These are phyloP conservation scores for Mechanitis messenoides DNA, from an alignment of 2,888 invertebrate species.

Conservation along the genomic window DNA sequence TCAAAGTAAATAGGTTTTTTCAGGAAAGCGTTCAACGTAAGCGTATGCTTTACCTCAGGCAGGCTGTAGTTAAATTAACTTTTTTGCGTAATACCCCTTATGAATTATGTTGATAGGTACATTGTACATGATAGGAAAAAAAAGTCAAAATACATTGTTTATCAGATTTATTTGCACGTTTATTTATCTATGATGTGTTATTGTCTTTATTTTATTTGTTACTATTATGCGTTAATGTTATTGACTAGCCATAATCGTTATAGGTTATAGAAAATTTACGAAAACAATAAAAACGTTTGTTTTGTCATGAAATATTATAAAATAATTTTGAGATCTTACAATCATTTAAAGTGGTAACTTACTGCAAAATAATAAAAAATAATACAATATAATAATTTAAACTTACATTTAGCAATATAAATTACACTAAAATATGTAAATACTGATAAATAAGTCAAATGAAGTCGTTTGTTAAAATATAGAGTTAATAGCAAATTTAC, in stretches of 20 bases:
- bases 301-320: conserved; percentile 8
- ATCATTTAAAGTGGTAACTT: conserved; percentile 17
- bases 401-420: conserved; percentile 8
- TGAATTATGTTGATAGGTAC: no score
- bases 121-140: no score
- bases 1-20: no score
- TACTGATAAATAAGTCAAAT: conserved; percentile 11
- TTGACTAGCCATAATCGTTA: conserved; percentile 20
- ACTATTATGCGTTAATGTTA: conserved; percentile 19
- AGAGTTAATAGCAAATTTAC: conserved; percentile 10
- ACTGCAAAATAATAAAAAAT: conserved; percentile 2
- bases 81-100: no score
- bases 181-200: neutral
- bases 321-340: conserved; percentile 22
- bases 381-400: conserved; percentile 14
- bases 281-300: neutral
- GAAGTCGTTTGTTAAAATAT: conserved; percentile 7
- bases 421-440: conserved; percentile 9
- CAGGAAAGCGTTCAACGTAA: no score
- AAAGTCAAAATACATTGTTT: no score
- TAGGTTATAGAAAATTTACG: conserved; percentile 6
- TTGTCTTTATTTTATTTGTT: neutral
- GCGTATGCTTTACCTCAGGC: no score
- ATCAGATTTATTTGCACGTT: no score
- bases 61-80: no score